Conservation (phyloP, 2,113 vertebrate species). For the Psophia crepitans region DNA sequence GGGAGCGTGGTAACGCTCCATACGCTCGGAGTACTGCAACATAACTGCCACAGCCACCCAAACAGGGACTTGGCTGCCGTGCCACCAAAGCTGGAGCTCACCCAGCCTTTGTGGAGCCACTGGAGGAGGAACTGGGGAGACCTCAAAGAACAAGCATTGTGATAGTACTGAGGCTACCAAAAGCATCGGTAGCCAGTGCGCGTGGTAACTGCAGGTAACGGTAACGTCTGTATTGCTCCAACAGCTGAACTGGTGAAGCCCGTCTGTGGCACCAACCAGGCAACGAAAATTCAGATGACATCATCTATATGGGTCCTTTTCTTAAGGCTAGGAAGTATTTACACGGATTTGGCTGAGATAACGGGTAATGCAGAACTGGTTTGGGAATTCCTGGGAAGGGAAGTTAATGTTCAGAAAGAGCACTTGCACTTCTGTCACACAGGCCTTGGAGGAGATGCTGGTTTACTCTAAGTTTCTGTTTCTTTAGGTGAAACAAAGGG, state of each 20-base stretch:
- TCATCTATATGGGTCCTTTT: rapidly evolving
- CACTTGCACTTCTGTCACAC: not conserved
- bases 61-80: too few relatives aligned
- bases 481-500: not conserved
- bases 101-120: not conserved
- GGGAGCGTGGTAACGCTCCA: not conserved
- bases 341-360: not conserved
- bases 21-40: not conserved
- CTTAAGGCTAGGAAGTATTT: not conserved
- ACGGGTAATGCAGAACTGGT: not conserved
- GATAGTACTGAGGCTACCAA: not conserved
- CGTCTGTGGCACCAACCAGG: not conserved
- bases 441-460: not conserved
- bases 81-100: not conserved
- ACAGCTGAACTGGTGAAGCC: not conserved
- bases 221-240: not conserved
- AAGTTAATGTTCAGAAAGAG: not conserved
- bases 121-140: not conserved
- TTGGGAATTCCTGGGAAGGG: not conserved
- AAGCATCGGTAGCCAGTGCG: rapidly evolving
- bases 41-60: not conserved
- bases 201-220: not conserved
- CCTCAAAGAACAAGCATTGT: not conserved
- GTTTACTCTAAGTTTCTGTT: not conserved
- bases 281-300: not conserved